phyloP scores from a whole-genome alignment of 1,140 invertebrate species.

The Penaeus chinensis region DNA sequence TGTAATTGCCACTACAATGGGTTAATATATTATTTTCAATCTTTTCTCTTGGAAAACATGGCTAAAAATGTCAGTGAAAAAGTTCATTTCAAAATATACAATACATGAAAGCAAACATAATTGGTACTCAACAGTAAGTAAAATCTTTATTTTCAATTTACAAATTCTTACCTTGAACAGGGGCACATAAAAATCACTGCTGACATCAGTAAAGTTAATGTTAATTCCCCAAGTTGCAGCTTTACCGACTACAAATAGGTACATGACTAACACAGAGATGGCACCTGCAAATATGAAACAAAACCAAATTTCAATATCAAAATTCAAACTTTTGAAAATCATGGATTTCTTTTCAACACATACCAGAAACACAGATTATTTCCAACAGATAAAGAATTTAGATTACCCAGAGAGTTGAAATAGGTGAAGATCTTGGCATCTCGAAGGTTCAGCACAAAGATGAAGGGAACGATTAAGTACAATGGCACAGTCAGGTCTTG shows the following conservation, averaged over 20 bases:
- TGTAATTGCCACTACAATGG: no score
- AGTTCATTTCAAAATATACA: not conserved
- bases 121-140: not conserved
- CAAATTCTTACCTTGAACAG: constrained; percentile 45
- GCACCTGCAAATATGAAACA: constrained; percentile 26
- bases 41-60: no score
- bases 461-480: constrained; percentile 80
- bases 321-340: not conserved
- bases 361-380: not conserved
- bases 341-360: not conserved
- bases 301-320: not conserved
- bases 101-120: not conserved
- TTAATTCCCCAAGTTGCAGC: constrained; percentile 50
- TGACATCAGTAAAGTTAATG: constrained; percentile 35
- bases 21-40: no score
- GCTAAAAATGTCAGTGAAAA: no score
- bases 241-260: constrained; percentile 41
- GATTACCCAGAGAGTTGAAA: constrained; percentile 86
- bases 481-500: constrained; percentile 84
- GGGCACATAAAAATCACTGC: constrained; percentile 37
- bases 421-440: constrained; percentile 93
- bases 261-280: constrained; percentile 50
- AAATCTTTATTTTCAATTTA: not conserved
- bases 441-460: constrained; percentile 87
- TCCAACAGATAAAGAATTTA: not conserved